Percentiles rank a stretch among this genome's conserved stretches.
phyloP scores from a whole-genome alignment of 1,140 invertebrate species.

The Oppia nitens region DNA sequence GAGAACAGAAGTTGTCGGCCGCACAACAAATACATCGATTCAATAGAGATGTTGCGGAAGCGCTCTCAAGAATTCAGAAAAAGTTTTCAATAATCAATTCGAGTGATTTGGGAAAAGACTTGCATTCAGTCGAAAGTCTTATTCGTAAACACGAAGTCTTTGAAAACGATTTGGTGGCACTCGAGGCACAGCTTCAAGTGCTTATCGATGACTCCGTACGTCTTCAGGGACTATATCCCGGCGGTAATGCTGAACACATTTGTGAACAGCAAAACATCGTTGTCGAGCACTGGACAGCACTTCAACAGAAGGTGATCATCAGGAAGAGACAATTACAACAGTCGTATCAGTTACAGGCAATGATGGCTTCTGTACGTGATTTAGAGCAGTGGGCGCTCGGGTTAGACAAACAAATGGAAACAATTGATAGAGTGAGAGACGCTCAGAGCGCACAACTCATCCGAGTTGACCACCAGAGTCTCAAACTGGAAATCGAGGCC shows the following conservation, averaged over 20 bases:
- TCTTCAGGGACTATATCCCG: conserved; percentile 73
- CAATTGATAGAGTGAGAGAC: conserved; percentile 65
- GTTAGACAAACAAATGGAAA: conserved; percentile 55
- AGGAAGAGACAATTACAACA: conserved; percentile 63
- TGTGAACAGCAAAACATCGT: conserved; percentile 64
- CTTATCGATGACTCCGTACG: conserved; percentile 77
- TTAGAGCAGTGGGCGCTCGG: conserved; percentile 71
- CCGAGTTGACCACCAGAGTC: conserved; percentile 71
- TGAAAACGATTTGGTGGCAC: conserved; percentile 80
- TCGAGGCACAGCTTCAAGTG: conserved; percentile 63
- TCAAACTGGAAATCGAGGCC: conserved; percentile 87
- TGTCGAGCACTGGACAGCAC: conserved; percentile 63
- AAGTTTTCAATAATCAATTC: conserved; percentile 53
- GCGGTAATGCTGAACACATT: conserved; percentile 76
- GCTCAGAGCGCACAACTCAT: conserved; percentile 68
- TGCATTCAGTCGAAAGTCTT: conserved; percentile 65
- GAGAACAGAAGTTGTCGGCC: conserved; percentile 67
- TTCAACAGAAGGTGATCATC: conserved; percentile 60
- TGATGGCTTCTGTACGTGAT: conserved; percentile 63
- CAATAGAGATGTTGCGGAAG: conserved; percentile 86
- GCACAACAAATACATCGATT: conserved; percentile 92
- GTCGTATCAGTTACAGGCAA: conserved; percentile 72
- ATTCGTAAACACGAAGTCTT: conserved; percentile 78
- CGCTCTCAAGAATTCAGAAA: conserved; percentile 70
- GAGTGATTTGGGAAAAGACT: conserved; percentile 65